A percentile compares a stretch with the other conserved stretches of the same genome.
phyloP scores from a whole-genome alignment of 2,888 invertebrate genomes.

The Hypsopygia costalis region DNA sequence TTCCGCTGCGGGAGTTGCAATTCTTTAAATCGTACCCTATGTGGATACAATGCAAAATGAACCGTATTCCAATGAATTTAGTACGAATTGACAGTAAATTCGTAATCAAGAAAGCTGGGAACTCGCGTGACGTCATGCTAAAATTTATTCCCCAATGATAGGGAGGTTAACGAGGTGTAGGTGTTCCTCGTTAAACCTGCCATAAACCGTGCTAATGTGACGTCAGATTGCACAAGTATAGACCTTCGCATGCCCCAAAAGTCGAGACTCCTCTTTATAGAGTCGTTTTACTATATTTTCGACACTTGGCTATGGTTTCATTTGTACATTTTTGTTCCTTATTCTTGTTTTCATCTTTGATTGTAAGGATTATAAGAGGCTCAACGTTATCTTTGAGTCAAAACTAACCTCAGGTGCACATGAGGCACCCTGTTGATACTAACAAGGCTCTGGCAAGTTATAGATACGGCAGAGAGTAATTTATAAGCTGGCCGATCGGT shows the following conservation, averaged over 20 bases:
- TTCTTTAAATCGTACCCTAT: conserved; percentile 35
- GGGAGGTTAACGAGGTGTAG: conserved; percentile 59
- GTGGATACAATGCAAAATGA: conserved; percentile 24
- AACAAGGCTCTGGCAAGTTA: no score
- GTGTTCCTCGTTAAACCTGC: conserved; percentile 55
- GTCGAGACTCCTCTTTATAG: conserved; percentile 22
- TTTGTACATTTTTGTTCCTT: no score
- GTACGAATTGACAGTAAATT: conserved; percentile 33
- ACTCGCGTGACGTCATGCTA: conserved; percentile 40
- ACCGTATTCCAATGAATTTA: conserved; percentile 27
- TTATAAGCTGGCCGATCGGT: no score
- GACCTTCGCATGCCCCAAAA: conserved; percentile 26
- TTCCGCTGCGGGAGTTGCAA: conserved; percentile 30
- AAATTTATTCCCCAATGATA: conserved; percentile 55
- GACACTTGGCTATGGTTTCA: no score
- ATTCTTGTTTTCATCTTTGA: no score
- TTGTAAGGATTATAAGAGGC: no score
- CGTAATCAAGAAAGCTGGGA: conserved; percentile 32
- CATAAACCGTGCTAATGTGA: conserved; percentile 58
- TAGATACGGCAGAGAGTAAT: no score
- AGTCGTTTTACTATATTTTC: not conserved
- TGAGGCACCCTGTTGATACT: no score
- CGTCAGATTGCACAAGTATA: conserved; percentile 41
- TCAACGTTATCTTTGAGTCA: no score
- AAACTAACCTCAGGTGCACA: no score